A percentile compares a stretch with the other conserved stretches of the same genome.
phyloP scores from a whole-genome alignment of 1,140 invertebrate genomes.

The Drosophila azteca region DNA sequence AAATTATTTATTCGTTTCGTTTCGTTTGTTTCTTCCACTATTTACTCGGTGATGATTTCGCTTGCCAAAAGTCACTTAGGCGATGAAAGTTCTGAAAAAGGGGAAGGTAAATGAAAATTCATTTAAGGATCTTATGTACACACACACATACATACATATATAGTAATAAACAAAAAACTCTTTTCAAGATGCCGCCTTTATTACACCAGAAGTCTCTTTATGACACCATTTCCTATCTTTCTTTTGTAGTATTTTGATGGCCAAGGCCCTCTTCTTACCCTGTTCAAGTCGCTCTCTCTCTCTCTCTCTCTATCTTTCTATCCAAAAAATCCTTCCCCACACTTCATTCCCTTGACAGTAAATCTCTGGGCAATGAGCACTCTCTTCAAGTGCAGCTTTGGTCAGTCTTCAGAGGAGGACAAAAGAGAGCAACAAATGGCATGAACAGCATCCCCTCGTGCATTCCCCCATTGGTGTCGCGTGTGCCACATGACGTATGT shows the following conservation, averaged over 20 bases:
- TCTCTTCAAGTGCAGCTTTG: conserved; percentile 45
- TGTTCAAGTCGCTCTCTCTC: not conserved
- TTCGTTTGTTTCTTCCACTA: conserved; percentile 15
- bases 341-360: conserved; percentile 28
- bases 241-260: conserved; percentile 26
- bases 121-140: not conserved
- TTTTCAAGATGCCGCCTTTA: not conserved
- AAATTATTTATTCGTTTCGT: conserved; percentile 36
- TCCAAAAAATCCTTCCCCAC: not conserved
- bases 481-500: conserved; percentile 46
- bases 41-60: no score
- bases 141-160: no score
- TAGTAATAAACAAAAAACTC: not conserved
- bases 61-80: not conserved
- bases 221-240: conserved; percentile 8
- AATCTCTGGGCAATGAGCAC: conserved; percentile 24
- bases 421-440: conserved; percentile 1
- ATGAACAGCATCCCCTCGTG: not conserved
- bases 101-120: not conserved
- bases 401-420: conserved; percentile 5
- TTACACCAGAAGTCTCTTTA: conserved; percentile 10
- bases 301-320: not conserved
- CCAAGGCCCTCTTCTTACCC: not conserved
- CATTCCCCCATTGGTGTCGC: not conserved
- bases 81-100: conserved; percentile 29